Base-by-base conservation (phyloP, 37 sponge, comb jelly and placozoan species). In the Crambe crambe region DNA sequence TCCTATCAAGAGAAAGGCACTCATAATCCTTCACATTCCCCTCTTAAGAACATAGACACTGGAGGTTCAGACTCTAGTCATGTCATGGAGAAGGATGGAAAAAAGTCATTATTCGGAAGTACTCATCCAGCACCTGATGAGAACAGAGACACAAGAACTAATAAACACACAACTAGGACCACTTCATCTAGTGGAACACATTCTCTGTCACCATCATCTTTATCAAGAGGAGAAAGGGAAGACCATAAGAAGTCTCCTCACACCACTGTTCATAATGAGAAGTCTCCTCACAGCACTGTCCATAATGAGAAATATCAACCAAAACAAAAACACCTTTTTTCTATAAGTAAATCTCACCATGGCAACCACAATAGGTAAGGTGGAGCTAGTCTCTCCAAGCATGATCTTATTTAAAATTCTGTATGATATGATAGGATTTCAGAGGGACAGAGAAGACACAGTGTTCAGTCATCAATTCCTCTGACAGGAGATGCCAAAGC, bases 401-500 rank as follows among this genome's bases (percentile, higher is more conserved):
- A n/a, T n/a, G n/a, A n/a, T n/a, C n/a, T n/a, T n/a, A n/a, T n/a
- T n/a, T n/a, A n/a, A n/a, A n/a, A n/a, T n/a, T n/a, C n/a, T n/a
- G n/a, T n/a, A n/a, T n/a, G n/a, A n/a, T n/a, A 47, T 47, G 6
- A 12, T 12, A 47, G 51, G 51, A 47, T 15, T 47, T 15, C 51
- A 47, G 10, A 6, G 12, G 51, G 12, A 47, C 10, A 12, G 51
- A 47, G 10, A 15, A 47, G 6, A 15, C 12, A 6, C 51, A 47
- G 12, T 47, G 51, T 18, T 29, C 69, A 73, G 8, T 54, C 74
- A 5, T 66, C 86, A 29, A 84, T 96, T 58, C 95, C 86, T 3
- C 79, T 93, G 23, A 95, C 95, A 22, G 95, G 97, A 27, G 95
- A 97, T 54, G 56, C 71, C 5, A 86, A 60, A 35, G 95, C 96